A percentile compares a stretch with the other conserved stretches of the same genome.
phyloP scores from a whole-genome alignment of 1,140 invertebrate species.

The Harlomillsia oculata region DNA sequence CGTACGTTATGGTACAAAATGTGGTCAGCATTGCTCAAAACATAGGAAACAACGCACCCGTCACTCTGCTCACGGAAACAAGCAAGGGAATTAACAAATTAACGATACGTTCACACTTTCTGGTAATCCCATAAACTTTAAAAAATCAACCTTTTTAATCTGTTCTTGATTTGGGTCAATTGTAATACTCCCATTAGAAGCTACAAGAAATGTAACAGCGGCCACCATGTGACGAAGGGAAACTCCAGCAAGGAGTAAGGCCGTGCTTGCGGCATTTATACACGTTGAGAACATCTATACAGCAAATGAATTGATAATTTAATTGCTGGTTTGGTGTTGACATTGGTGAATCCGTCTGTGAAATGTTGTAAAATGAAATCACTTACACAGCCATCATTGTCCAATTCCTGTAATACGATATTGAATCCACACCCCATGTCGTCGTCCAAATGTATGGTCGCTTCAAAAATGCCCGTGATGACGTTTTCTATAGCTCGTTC shows the following conservation, averaged over 20 bases:
- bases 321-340: not conserved
- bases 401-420: constrained; percentile 31
- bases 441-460: constrained; percentile 27
- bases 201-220: constrained; percentile 18
- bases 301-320: constrained; percentile 1
- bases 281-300: constrained; percentile 19
- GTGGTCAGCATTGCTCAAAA: too few relatives aligned
- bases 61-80: too few relatives aligned
- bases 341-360: not conserved
- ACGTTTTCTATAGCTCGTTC: constrained; percentile 26
- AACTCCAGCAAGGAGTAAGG: constrained; percentile 22
- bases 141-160: constrained; percentile 16
- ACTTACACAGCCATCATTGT: constrained; percentile 34
- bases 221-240: constrained; percentile 21
- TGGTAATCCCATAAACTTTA: too few relatives aligned
- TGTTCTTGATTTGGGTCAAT: constrained; percentile 25
- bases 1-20: too few relatives aligned
- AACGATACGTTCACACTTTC: too few relatives aligned
- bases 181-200: constrained; percentile 8
- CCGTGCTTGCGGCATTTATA: constrained; percentile 22
- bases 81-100: too few relatives aligned
- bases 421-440: constrained; percentile 26
- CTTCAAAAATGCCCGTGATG: constrained; percentile 22
- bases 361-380: not conserved
- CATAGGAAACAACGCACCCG: too few relatives aligned